A percentile compares a stretch with the other conserved stretches of the same genome.
Conservation (phyloP, 1,140 invertebrate species). For the Anastrepha obliqua region DNA sequence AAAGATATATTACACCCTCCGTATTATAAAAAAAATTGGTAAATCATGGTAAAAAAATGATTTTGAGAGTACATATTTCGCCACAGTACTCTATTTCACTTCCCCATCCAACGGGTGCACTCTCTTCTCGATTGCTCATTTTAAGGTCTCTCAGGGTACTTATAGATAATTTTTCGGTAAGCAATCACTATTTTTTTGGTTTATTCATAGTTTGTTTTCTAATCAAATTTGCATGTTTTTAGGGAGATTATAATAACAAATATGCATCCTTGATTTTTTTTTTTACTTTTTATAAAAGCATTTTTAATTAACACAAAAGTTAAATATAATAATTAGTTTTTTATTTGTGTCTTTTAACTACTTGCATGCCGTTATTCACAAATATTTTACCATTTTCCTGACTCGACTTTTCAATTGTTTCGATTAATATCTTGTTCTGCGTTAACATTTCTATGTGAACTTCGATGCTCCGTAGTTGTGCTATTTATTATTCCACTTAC, state of each 20-base stretch:
- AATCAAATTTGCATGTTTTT: constrained; percentile 14
- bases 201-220: not conserved
- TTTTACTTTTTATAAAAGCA: too few species aligned
- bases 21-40: too few species aligned
- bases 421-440: not conserved
- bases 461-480: constrained; percentile 34
- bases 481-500: not conserved
- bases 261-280: too few species aligned
- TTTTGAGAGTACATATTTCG: too few species aligned
- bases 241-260: not conserved
- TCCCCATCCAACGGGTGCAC: too few species aligned
- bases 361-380: constrained; percentile 26
- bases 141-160: too few species aligned
- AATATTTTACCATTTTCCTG: not conserved
- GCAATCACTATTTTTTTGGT: not conserved
- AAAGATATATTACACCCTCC: too few species aligned
- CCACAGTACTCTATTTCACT: too few species aligned
- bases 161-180: too few species aligned
- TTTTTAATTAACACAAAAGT: too few species aligned
- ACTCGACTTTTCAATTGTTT: not conserved
- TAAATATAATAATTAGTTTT: constrained; percentile 23
- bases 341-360: constrained; percentile 1
- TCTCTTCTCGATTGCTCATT: too few species aligned
- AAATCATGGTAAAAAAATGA: too few species aligned
- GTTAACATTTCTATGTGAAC: constrained; percentile 12